Percentiles rank a stretch among this genome's conserved stretches.
phyloP scores from a whole-genome alignment of 1,140 invertebrate species.

The Sycophaga agraensis region DNA sequence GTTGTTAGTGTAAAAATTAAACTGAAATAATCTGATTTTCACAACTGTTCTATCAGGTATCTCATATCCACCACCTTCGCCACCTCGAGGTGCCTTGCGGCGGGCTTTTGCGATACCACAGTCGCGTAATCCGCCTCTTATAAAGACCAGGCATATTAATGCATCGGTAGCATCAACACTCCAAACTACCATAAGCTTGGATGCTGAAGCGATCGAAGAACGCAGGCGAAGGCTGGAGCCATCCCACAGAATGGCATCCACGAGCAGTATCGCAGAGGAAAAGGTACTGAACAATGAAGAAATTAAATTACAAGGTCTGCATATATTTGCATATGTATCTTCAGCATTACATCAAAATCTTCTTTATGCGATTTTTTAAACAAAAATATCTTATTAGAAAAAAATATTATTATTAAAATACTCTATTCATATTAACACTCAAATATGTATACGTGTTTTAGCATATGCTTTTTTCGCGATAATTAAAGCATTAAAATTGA shows the following conservation, averaged over 20 bases:
- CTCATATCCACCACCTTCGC: conserved; percentile 76
- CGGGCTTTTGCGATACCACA: conserved; percentile 69
- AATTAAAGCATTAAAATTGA: no score
- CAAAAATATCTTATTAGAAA: no score
- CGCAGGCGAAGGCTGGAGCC: conserved; percentile 50
- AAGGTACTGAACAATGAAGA: not conserved
- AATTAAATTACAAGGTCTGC: not conserved
- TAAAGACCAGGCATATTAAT: conserved; percentile 66
- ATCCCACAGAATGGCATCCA: conserved; percentile 48
- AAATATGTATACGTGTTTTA: no score
- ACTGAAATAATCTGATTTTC: no score
- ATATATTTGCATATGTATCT: not conserved
- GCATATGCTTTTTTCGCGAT: no score
- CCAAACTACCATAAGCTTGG: conserved; percentile 48
- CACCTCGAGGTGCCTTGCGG: conserved; percentile 68
- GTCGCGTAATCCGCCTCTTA: conserved; percentile 73
- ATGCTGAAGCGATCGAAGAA: conserved; percentile 51
- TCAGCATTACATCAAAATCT: not conserved
- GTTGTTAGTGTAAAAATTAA: no score
- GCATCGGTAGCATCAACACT: conserved; percentile 44
- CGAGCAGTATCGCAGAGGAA: conserved; percentile 49
- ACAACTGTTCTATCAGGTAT: no score
- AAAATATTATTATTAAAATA: no score
- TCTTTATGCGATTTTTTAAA: no score
- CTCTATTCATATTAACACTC: no score